These are phyloP conservation scores for Cantharis lateralis DNA, from an alignment of 2,888 invertebrate species.

Conservation along the genomic window DNA sequence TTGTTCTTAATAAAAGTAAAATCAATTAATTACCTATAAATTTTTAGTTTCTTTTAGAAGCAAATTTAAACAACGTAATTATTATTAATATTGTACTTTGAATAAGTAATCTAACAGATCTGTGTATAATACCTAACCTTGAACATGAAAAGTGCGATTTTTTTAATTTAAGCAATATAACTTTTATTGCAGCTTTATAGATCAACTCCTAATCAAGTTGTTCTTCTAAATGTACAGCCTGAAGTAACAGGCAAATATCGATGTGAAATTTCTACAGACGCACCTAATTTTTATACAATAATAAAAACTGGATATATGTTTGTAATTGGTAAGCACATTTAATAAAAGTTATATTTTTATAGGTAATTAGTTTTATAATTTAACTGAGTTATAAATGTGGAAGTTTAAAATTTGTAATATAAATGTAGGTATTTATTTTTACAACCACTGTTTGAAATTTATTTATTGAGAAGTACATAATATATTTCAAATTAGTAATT, in stretches of 20 bases:
- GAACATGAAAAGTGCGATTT: neutral
- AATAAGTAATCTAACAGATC: neutral
- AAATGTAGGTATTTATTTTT: too few relatives aligned
- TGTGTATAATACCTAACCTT: neutral
- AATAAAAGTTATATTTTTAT: too few relatives aligned
- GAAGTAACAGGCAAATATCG: slow-evolving; percentile 73
- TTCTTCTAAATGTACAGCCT: slow-evolving; percentile 70
- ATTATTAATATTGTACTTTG: neutral
- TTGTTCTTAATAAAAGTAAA: neutral
- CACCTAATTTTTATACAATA: slow-evolving; percentile 73
- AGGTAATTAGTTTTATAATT: neutral
- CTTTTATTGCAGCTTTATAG: slow-evolving; percentile 61
- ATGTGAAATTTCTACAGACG: slow-evolving; percentile 77
- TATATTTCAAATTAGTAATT: too few relatives aligned
- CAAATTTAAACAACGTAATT: neutral
- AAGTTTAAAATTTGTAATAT: too few relatives aligned
- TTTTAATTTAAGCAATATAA: neutral
- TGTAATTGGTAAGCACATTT: slow-evolving; percentile 69
- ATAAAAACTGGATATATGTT: slow-evolving; percentile 70
- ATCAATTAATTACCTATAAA: neutral
- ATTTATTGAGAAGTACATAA: too few relatives aligned
- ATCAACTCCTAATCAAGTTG: slow-evolving; percentile 68
- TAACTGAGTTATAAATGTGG: neutral
- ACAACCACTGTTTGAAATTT: too few relatives aligned
- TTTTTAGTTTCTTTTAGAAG: neutral